Percentiles rank a stretch among this genome's conserved stretches.
These are phyloP conservation scores for Hemichromis elongatus DNA, from an alignment of 2,113 vertebrate genomes.

Conservation along the genomic window DNA sequence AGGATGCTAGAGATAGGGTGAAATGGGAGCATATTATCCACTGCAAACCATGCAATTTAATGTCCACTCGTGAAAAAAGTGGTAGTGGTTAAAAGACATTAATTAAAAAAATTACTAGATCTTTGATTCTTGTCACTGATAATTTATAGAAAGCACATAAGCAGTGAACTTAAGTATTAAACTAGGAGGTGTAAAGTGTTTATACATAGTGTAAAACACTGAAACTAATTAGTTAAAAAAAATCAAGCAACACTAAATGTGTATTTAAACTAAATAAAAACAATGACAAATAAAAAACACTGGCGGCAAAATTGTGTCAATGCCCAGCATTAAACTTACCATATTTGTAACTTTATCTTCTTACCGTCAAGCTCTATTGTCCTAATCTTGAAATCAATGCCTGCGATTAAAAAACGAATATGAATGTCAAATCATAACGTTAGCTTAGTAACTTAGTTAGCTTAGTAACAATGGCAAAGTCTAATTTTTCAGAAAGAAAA, in stretches of 20 bases:
- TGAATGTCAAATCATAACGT: slow-evolving; percentile 15
- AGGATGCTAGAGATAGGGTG: background rate
- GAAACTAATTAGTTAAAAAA: background rate
- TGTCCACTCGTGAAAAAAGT: background rate
- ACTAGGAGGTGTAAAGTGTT: background rate
- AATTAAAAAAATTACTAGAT: background rate
- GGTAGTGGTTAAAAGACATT: background rate
- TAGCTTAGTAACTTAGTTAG: background rate
- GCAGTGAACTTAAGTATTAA: background rate
- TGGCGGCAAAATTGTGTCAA: background rate
- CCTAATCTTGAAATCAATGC: slow-evolving; percentile 97
- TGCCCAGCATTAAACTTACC: slow-evolving; percentile 71
- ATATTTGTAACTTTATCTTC: slow-evolving; percentile 97
- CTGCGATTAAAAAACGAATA: slow-evolving; percentile 60
- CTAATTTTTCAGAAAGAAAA: background rate
- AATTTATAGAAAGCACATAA: background rate
- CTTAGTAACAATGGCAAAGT: background rate
- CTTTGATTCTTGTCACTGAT: background rate
- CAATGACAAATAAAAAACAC: background rate
- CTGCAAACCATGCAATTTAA: background rate
- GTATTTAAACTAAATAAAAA: background rate
- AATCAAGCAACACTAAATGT: background rate
- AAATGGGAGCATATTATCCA: background rate
- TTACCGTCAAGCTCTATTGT: slow-evolving; percentile 97
- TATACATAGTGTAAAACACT: background rate